phyloP scores from a whole-genome alignment of 30 jellyfish, hydroid and myxozoan species.

The Phacellophora camtschatica region DNA sequence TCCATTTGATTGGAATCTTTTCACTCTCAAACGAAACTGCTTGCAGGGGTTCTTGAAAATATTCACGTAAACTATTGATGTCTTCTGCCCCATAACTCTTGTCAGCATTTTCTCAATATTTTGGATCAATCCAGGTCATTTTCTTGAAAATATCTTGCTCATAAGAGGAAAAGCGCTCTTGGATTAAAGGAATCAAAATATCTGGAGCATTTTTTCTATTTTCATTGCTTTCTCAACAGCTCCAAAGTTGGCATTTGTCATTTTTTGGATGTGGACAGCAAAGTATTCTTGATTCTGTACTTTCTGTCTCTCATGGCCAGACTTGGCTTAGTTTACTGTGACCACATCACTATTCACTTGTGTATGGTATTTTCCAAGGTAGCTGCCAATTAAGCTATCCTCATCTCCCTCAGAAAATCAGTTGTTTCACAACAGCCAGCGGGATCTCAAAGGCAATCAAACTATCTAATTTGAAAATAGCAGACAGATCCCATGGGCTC shows the following conservation, averaged over 20 bases:
- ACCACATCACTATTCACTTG: background rate
- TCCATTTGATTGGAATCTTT: constrained; percentile 20
- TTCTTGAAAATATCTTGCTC: constrained; percentile 12
- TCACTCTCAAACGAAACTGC: constrained; percentile 26
- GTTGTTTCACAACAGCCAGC: background rate
- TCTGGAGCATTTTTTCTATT: constrained; percentile 1
- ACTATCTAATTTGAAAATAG: background rate
- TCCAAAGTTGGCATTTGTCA: background rate
- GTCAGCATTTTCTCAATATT: constrained; percentile 30
- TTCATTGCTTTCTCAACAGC: background rate
- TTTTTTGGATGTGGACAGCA: background rate
- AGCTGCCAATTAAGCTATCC: background rate
- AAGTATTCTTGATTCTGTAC: background rate
- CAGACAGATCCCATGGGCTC: no score
- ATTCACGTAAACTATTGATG: constrained; percentile 16
- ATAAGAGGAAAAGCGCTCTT: constrained; percentile 9
- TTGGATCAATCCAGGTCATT: constrained; percentile 43
- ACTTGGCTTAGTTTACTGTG: background rate
- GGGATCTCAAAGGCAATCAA: constrained; percentile 21
- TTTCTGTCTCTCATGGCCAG: constrained; percentile 15
- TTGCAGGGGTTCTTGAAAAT: constrained; percentile 24
- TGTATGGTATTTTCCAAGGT: background rate
- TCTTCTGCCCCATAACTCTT: constrained; percentile 24
- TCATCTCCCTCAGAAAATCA: constrained; percentile 1
- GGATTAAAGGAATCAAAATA: background rate